Conservation (phyloP, 2,113 vertebrate genomes). For the Zapus hudsonius region DNA sequence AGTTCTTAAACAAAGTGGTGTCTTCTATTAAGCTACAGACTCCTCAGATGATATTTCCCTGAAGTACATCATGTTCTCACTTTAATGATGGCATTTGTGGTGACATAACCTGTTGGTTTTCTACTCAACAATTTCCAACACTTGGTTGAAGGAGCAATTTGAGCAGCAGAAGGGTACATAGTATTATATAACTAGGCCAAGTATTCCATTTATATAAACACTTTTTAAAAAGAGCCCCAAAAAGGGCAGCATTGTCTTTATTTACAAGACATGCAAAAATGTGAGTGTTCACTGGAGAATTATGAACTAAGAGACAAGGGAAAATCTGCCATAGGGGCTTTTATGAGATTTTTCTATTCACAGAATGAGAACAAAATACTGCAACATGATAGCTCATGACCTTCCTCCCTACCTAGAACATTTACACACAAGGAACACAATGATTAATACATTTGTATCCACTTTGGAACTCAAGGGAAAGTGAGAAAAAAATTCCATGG, state of each 20-base stretch:
- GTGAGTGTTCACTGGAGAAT: neutral
- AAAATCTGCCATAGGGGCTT: neutral
- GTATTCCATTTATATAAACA: slow-evolving; percentile 3
- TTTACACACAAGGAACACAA: neutral
- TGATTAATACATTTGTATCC: neutral
- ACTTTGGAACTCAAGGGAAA: slow-evolving; percentile 16
- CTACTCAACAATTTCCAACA: neutral
- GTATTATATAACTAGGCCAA: slow-evolving; percentile 26
- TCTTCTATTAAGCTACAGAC: slow-evolving; percentile 34
- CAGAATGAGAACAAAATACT: slow-evolving; percentile 40
- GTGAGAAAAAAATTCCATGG: neutral
- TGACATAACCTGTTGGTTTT: neutral
- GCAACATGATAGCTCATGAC: neutral
- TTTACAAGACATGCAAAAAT: slow-evolving; percentile 16
- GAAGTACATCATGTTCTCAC: neutral
- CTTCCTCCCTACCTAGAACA: neutral
- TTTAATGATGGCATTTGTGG: neutral
- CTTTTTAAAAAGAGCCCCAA: neutral
- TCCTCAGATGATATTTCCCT: slow-evolving; percentile 12
- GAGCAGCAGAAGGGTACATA: neutral
- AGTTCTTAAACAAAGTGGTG: slow-evolving; percentile 18
- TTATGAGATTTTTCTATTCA: neutral
- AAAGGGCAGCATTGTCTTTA: slow-evolving; percentile 18
- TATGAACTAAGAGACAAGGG: neutral
- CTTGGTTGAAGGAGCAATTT: neutral